Evolutionary conservation across 2,888 invertebrate species (phyloP), one percentile per base, ranked within the genome.

Genomic region (Nowickia ferox): DNA sequence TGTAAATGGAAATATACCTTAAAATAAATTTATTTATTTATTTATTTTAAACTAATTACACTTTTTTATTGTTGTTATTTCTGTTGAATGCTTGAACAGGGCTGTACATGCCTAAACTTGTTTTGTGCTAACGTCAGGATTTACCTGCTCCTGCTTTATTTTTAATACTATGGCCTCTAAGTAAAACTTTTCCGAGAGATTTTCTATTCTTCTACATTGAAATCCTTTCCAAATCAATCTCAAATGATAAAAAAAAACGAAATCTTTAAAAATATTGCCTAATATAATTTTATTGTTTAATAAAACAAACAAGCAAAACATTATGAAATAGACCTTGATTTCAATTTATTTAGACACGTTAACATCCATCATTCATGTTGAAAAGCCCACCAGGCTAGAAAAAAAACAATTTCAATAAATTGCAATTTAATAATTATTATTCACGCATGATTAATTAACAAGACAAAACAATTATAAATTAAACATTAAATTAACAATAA

Each of bases 371-470:
- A 46, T 38, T 19, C 40, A 13, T 11, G 30, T 51, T 57, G 22
- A 57, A 44, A 57, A 22, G 61, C 61, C 61, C 61, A 61, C 61
- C 61, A 40, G 10, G 10, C 15, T 30, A 30, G 22, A 22, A 11
- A 22, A 71, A 57, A 4, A 71, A 30, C 15, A 40, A 69, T 15
- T 22, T 63, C 22, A 30, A 44, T 61, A 5, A 48, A 48, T 59
- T 68, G 51, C 30, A 78, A 30, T 17, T 59, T 61, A 69, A 48
- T 48, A 17, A 19, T 63, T 13, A 17, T 30, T 59, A 30, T 59
- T 78, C 51, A 69, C 69, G 44, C 78, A 61, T 78, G 78, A 78
- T 78, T 78, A 78, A 69, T 44, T 78, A 78, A 78, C 61, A 78
- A 78, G 51, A 69, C 55, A 51, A 13, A 78, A 77, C 30, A 38